These are phyloP conservation scores for Diarsia dahlii DNA, from an alignment of 2,888 invertebrate species.

Conservation along the genomic window DNA sequence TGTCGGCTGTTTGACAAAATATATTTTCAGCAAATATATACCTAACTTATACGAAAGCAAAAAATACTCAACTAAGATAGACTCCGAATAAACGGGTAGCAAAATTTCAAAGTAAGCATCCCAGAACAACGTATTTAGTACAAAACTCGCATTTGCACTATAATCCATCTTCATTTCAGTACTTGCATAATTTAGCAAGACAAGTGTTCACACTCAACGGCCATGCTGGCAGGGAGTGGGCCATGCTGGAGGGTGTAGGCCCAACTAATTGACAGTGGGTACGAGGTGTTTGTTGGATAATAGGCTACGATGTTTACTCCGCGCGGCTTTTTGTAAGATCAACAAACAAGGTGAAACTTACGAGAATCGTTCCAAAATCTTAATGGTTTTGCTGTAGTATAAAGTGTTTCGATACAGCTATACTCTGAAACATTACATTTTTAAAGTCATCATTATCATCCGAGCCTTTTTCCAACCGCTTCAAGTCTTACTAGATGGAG, in stretches of 20 bases:
- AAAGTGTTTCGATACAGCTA: neutral
- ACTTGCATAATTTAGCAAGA: constrained; percentile 51
- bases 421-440: neutral
- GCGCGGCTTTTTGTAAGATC: constrained; percentile 78
- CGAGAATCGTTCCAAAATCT: neutral
- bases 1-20: neutral
- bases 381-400: neutral
- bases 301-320: constrained; percentile 74
- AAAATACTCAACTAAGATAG: constrained; percentile 2
- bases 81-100: neutral
- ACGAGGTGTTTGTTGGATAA: constrained; percentile 73
- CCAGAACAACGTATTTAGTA: constrained; percentile 17
- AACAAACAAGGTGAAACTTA: constrained; percentile 63
- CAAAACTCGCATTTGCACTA: constrained; percentile 32
- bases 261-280: constrained; percentile 45
- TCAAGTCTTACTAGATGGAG: no score
- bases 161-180: constrained; percentile 53
- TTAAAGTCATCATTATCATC: neutral
- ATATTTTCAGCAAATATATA: neutral
- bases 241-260: constrained; percentile 19
- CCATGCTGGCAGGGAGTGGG: constrained; percentile 20
- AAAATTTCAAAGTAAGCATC: constrained; percentile 3
- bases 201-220: constrained; percentile 32
- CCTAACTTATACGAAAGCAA: neutral
- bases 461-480: no score